Conservation (phyloP, 2,113 vertebrate genomes). For the Mesitornis unicolor region DNA sequence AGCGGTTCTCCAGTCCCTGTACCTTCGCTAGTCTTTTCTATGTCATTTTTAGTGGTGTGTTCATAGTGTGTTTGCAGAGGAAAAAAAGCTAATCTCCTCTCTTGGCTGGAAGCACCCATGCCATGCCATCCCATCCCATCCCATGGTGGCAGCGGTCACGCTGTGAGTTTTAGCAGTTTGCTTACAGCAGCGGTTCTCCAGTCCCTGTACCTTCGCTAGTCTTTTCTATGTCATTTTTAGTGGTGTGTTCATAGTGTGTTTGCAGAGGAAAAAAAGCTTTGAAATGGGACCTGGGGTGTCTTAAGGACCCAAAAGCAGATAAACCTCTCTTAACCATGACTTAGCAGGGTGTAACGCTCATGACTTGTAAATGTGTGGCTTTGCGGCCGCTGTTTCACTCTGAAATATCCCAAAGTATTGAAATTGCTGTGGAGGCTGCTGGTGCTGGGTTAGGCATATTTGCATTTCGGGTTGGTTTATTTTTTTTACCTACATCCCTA, state of each 20-base stretch:
- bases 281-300: neutral
- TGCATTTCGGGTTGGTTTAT: neutral
- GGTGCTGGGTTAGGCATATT: neutral
- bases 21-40: accelerated
- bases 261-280: neutral
- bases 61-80: accelerated
- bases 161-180: neutral
- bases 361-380: neutral
- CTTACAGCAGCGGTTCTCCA: accelerated
- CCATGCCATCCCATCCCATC: too few relatives aligned
- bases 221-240: accelerated
- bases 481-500: too few relatives aligned
- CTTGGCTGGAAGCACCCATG: neutral
- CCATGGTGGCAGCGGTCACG: accelerated
- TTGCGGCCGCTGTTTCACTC: neutral
- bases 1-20: neutral
- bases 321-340: neutral
- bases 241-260: accelerated
- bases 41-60: neutral
- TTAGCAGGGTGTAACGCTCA: accelerated
- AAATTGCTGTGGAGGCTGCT: neutral
- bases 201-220: neutral
- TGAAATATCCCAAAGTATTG: neutral
- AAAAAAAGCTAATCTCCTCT: neutral
- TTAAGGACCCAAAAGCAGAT: neutral